Evolutionary conservation across 2,113 vertebrate species (phyloP), one percentile per base, ranked within the genome.

Genomic region (Brachionichthys hirsutus): DNA sequence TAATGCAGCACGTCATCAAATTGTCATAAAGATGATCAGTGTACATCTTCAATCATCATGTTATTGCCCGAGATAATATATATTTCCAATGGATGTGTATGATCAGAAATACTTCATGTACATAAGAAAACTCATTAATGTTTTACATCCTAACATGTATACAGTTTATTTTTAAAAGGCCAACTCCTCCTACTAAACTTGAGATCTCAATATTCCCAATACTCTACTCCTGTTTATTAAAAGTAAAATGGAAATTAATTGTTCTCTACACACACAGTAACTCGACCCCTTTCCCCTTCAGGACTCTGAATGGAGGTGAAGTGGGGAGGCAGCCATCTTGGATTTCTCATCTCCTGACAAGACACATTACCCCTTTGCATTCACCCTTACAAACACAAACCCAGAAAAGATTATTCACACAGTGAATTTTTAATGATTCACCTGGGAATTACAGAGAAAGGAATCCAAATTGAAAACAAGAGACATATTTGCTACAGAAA

Each of bases 361-460:
- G 79, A 87, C 81, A 62, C 52, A 62, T 89, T 87, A 85, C 78
- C 42, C 65, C 16, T 48, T 65, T 71, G 64, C 71, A 75, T 76
- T 80, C 49, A 71, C 84, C 24, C 59, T 80, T 50, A 67, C 58
- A 53, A 73, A 85, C 46, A 58, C 56, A 36, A 70, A 73, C 81
- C 57, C 54, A 70, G 55, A 84, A 87, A 91, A 91, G 53, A 70
- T 70, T 67, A 91, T 82, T 77, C 57, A 44, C 44, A 15, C 13
- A 7, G 17, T 92, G 12, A 83, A 91, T 89, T 54, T 80, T 90
- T 83, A 64, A 91, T 87, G 59, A 87, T 70, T 92, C 87, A 87
- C 87, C 20, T 72, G 88, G 88, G 88, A 91, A 91, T 89, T 89
- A 64, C 54, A 63, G 9, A 12, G 3, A 6, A 57, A 54, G 36